These are phyloP conservation scores for Mus spicilegus DNA, from an alignment of 2,113 vertebrate species.

Conservation along the genomic window DNA sequence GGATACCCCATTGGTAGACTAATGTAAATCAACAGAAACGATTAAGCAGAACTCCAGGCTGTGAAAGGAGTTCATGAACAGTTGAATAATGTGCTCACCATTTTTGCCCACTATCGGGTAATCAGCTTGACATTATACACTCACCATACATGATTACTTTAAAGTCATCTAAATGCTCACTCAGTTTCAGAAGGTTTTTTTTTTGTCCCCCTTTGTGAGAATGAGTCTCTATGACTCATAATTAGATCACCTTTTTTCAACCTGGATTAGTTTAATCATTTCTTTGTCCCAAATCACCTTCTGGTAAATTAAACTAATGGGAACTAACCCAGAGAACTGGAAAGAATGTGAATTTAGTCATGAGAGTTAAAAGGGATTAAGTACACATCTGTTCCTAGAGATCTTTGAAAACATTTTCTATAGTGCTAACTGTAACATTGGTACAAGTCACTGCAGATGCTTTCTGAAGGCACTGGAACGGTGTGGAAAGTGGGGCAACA, in stretches of 20 bases:
- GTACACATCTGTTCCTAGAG: background rate
- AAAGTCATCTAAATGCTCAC: conserved; percentile 59
- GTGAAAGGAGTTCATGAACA: conserved; percentile 36
- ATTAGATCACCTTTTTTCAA: conserved; percentile 67
- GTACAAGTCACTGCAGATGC: background rate
- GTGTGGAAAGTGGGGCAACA: background rate
- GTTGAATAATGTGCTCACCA: conserved; percentile 45
- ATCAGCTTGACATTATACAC: conserved; percentile 59
- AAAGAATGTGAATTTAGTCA: conserved; percentile 67
- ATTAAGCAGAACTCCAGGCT: conserved; percentile 66
- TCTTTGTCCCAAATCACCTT: conserved; percentile 67
- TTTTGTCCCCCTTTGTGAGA: conserved; percentile 55
- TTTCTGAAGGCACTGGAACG: background rate
- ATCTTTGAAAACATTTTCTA: conserved; percentile 49
- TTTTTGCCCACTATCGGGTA: conserved; percentile 48
- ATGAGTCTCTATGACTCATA: conserved; percentile 56
- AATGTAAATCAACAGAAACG: conserved; percentile 52
- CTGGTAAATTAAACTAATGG: conserved; percentile 75
- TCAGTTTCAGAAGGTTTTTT: conserved; percentile 40
- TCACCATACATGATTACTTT: conserved; percentile 54
- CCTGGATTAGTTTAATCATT: conserved; percentile 66
- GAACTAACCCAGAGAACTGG: conserved; percentile 70
- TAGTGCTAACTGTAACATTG: conserved; percentile 28
- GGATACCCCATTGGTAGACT: conserved; percentile 33
- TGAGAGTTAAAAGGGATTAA: conserved; percentile 64